phyloP scores from a whole-genome alignment of 2,888 invertebrate species.

The Ommatoiulus sabulosus region DNA sequence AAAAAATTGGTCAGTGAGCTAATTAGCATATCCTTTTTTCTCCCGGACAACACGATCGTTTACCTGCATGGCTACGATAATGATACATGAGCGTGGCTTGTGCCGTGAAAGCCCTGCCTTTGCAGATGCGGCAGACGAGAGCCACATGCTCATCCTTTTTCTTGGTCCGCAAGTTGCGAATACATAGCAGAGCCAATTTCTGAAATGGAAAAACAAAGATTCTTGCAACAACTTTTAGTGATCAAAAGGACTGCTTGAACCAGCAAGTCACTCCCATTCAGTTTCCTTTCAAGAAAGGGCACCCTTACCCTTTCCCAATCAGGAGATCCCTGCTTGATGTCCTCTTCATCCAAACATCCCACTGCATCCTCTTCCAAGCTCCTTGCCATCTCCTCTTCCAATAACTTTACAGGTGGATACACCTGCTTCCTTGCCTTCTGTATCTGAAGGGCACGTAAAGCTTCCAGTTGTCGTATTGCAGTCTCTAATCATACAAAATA shows the following conservation, averaged over 20 bases:
- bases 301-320: slow-evolving; percentile 65
- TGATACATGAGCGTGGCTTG: slow-evolving; percentile 74
- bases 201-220: slow-evolving; percentile 62
- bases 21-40: no score
- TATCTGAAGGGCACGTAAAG: not conserved
- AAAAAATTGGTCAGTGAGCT: no score
- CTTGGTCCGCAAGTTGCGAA: slow-evolving; percentile 72
- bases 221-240: no score
- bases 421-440: slow-evolving; percentile 55
- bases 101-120: slow-evolving; percentile 73
- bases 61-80: slow-evolving; percentile 73
- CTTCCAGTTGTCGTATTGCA: slow-evolving; percentile 33
- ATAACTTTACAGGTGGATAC: not conserved
- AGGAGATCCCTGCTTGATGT: slow-evolving; percentile 60
- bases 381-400: slow-evolving; percentile 58
- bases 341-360: slow-evolving; percentile 52
- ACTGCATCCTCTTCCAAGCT: slow-evolving; percentile 47
- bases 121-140: slow-evolving; percentile 72
- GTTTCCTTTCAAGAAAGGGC: not conserved
- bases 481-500: no score
- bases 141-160: slow-evolving; percentile 71
- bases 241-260: not conserved
- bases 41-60: no score
- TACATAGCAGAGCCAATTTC: slow-evolving; percentile 71
- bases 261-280: no score